A percentile compares a stretch with the other conserved stretches of the same genome.
phyloP scores from a whole-genome alignment of 2,888 invertebrate species.

The Podabrus alpinus region DNA sequence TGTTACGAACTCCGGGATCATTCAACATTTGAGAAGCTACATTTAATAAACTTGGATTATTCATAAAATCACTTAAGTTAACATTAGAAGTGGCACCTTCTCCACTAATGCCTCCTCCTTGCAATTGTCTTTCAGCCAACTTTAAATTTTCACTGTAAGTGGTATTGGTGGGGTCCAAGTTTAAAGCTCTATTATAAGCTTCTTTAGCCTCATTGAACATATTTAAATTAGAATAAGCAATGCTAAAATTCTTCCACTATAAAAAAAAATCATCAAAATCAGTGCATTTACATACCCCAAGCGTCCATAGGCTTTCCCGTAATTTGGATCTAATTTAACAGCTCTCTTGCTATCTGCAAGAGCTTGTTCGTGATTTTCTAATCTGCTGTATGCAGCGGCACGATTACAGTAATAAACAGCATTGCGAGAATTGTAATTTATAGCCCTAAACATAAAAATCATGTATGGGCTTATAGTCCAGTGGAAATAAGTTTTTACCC shows the following conservation, averaged over 20 bases:
- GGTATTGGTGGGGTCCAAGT: constrained; percentile 90
- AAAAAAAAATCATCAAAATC: neutral
- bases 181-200: constrained; percentile 85
- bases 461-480: too few relatives aligned
- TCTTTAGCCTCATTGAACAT: constrained; percentile 82
- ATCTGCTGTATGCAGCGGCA: constrained; percentile 92
- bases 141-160: constrained; percentile 86
- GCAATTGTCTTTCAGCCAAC: constrained; percentile 71
- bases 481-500: too few relatives aligned
- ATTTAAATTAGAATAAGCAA: constrained; percentile 84
- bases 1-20: constrained; percentile 82
- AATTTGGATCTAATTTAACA: constrained; percentile 84
- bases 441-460: constrained; percentile 69
- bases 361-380: constrained; percentile 81
- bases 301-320: constrained; percentile 94
- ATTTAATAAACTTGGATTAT: constrained; percentile 80
- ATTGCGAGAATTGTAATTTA: constrained; percentile 83
- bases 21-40: constrained; percentile 84
- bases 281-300: constrained; percentile 64
- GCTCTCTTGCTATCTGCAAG: constrained; percentile 91
- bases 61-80: constrained; percentile 70
- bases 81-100: constrained; percentile 42
- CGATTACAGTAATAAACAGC: constrained; percentile 97
- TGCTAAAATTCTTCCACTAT: constrained; percentile 47
- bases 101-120: neutral